These are phyloP conservation scores for Pollachius pollachius DNA, from an alignment of 2,113 vertebrate species.

Conservation along the genomic window DNA sequence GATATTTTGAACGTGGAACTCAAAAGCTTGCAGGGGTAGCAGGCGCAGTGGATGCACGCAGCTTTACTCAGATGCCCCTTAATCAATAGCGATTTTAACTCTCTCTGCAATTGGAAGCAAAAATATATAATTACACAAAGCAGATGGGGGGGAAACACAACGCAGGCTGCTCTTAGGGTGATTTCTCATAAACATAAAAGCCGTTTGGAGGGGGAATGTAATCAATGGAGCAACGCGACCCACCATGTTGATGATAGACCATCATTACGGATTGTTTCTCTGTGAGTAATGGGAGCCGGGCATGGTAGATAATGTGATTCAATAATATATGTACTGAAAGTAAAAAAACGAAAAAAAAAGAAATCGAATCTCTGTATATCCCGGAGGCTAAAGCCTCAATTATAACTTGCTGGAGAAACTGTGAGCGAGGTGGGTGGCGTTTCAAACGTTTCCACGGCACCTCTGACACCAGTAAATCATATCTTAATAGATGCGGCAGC, in stretches of 20 bases:
- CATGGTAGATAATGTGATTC: constrained; percentile 73
- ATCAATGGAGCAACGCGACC: constrained; percentile 72
- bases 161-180: constrained; percentile 60
- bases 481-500: constrained; percentile 15
- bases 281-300: constrained; percentile 69
- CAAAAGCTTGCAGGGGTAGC: not conserved
- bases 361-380: constrained; percentile 37
- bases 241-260: constrained; percentile 68
- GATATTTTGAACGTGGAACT: too few species aligned
- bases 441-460: constrained; percentile 1
- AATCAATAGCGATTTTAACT: constrained; percentile 61
- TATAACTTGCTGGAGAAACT: constrained; percentile 34
- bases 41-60: constrained; percentile 19
- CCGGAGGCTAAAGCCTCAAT: constrained; percentile 56
- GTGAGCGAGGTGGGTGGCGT: constrained; percentile 13
- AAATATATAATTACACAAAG: constrained; percentile 61
- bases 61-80: constrained; percentile 31
- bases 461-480: constrained; percentile 13
- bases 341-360: constrained; percentile 38
- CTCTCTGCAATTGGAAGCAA: constrained; percentile 44
- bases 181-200: constrained; percentile 77
- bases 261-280: constrained; percentile 72
- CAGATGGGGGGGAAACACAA: constrained; percentile 40
- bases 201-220: constrained; percentile 64
- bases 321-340: constrained; percentile 69